Evolutionary conservation across 2,888 invertebrate species (phyloP).

Genomic region (Epirrita christyi): DNA sequence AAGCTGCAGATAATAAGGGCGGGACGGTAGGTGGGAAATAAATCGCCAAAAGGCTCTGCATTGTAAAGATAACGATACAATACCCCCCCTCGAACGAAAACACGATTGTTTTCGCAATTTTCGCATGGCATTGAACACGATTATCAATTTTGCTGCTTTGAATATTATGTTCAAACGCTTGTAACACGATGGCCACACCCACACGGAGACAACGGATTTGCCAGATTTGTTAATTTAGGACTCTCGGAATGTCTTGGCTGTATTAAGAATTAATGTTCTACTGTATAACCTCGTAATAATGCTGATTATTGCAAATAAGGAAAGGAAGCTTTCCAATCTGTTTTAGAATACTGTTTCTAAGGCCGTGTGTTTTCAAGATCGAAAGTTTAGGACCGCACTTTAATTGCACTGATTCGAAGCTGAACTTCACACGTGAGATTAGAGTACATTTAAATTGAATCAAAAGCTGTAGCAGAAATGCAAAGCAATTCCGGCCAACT

Average conservation of each 20-base stretch:
- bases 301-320: too few relatives aligned
- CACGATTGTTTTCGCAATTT: conserved; percentile 30
- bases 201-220: conserved; percentile 20
- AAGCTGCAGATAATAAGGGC: conserved; percentile 15
- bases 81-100: conserved; percentile 17
- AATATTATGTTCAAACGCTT: conserved; percentile 19
- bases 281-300: too few relatives aligned
- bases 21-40: conserved; percentile 7
- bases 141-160: conserved; percentile 29
- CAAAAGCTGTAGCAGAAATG: conserved; percentile 25
- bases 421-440: neutral
- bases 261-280: too few relatives aligned
- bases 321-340: too few relatives aligned
- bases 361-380: too few relatives aligned
- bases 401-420: neutral
- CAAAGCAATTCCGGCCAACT: conserved; percentile 27
- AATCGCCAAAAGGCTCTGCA: conserved; percentile 23
- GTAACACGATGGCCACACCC: conserved; percentile 18
- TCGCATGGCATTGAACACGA: conserved; percentile 23
- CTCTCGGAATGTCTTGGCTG: too few relatives aligned
- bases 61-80: conserved; percentile 32
- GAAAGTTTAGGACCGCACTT: too few relatives aligned
- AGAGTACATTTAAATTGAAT: conserved; percentile 20
- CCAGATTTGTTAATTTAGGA: conserved; percentile 6
- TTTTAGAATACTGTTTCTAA: too few relatives aligned